Evolutionary conservation across 2,888 invertebrate species (phyloP), one percentile per base, ranked within the genome.

Genomic region (Gymnoscelis rufifasciata): DNA sequence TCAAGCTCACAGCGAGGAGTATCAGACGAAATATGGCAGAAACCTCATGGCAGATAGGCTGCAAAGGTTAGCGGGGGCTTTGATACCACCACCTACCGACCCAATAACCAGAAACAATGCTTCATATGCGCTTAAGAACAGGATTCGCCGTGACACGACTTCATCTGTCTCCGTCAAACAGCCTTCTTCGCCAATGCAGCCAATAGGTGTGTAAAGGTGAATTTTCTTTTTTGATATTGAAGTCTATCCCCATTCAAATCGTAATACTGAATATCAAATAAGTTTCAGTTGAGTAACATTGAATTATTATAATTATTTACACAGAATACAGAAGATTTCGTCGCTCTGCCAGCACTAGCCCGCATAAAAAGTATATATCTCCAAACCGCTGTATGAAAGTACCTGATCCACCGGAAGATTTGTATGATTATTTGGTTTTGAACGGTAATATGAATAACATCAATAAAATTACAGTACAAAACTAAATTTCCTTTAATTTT

Each of bases 131-230:
- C 7, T 35, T 7, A 66, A 49, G 38, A 62, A 52, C 38, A 68
- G 58, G 51, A 47, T 38, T 23, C 66, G 63, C 49, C 62, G 51
- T 3, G 69, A 66, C 23, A 47, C 51, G 15, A 38, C 29, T 24
- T 54, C 64, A 38, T 39, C 19, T 37, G 54, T 51, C 19, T 50
- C 65, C 27, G 56, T 58, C 28, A 72, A 69, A 43, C 53, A 53
- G 37, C 52, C 59, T 10, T 31, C 64, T 26, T 51, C 66, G 38
- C 50, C 71, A 31, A 53, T 58, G 52, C 56, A 68, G 52, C 62
- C 71, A 58, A 60, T 74, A 84, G 86, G 86, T 86, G 78, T 78
- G 84, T 84, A 83, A 81, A 82, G 82, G 82, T 81, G 80, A 81
- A 80, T 80, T 74, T 57, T 27, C 7, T 24, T 57, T 52, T 59